Conservation (phyloP, 2,113 vertebrate species). For the Cyprinodon brontotheroides region DNA sequence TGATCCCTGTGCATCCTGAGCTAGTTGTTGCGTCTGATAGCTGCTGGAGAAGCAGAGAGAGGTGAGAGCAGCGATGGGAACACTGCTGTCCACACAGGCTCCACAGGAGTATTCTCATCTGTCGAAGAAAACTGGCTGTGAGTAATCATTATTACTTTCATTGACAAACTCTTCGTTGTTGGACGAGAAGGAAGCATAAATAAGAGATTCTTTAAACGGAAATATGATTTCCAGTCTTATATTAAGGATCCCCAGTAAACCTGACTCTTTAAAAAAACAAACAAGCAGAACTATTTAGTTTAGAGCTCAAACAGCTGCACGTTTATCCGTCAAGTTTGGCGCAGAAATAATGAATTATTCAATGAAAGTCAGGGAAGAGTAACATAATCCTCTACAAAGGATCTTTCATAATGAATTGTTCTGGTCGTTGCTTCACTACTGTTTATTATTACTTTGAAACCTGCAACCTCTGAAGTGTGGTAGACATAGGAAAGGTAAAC, state of each 20-base stretch:
- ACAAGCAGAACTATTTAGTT: background rate
- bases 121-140: slow-evolving; percentile 89
- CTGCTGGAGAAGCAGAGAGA: background rate
- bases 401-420: slow-evolving; percentile 36
- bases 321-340: slow-evolving; percentile 5
- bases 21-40: background rate
- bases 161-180: background rate
- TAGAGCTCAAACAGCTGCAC: background rate
- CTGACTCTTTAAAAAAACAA: too few species aligned
- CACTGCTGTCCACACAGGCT: slow-evolving; percentile 81
- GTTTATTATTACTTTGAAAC: background rate
- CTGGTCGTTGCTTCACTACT: background rate
- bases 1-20: background rate
- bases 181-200: slow-evolving; percentile 2
- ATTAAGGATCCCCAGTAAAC: background rate
- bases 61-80: slow-evolving; percentile 79
- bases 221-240: background rate
- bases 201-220: slow-evolving; percentile 10
- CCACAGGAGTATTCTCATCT: slow-evolving; percentile 81
- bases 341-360: slow-evolving; percentile 54
- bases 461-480: background rate
- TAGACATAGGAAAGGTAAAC: background rate
- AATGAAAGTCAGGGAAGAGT: slow-evolving; percentile 28
- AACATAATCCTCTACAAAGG: slow-evolving; percentile 20
- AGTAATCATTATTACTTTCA: slow-evolving; percentile 69